phyloP scores from a whole-genome alignment of 2,797 vertebrate genomes.

The Florisuga fusca region DNA sequence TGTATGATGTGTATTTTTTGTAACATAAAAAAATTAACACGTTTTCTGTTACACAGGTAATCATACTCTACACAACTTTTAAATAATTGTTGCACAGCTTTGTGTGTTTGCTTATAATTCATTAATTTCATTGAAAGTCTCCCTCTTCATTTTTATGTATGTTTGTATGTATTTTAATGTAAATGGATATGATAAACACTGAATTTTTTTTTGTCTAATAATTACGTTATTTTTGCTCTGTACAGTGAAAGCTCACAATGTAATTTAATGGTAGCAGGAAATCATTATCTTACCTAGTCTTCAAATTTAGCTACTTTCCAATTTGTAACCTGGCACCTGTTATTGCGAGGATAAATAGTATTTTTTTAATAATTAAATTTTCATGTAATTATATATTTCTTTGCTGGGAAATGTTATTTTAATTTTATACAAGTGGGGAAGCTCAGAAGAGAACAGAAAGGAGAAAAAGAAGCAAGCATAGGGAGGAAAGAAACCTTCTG shows the following conservation, averaged over 20 bases:
- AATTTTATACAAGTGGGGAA: neutral
- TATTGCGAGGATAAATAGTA: neutral
- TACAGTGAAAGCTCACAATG: neutral
- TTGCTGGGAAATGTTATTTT: neutral
- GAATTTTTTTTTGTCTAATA: neutral
- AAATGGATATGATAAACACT: neutral
- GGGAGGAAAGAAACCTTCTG: neutral
- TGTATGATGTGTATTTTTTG: constrained; percentile 47
- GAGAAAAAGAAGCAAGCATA: neutral
- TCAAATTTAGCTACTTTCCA: neutral
- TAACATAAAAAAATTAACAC: constrained; percentile 65
- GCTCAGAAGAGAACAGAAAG: neutral
- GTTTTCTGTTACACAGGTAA: neutral
- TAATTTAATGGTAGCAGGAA: constrained; percentile 37
- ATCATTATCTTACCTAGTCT: neutral
- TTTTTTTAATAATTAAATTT: neutral
- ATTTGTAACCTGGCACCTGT: neutral
- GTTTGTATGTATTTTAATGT: neutral
- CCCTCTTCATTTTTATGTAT: neutral
- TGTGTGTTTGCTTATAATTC: neutral
- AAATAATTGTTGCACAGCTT: neutral
- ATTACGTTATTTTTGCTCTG: neutral
- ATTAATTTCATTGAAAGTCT: neutral
- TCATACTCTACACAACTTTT: neutral
- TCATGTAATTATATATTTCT: neutral